Evolutionary conservation across 2,113 vertebrate species (phyloP), one percentile per base, ranked within the genome.

Genomic region (Electrona antarctica): DNA sequence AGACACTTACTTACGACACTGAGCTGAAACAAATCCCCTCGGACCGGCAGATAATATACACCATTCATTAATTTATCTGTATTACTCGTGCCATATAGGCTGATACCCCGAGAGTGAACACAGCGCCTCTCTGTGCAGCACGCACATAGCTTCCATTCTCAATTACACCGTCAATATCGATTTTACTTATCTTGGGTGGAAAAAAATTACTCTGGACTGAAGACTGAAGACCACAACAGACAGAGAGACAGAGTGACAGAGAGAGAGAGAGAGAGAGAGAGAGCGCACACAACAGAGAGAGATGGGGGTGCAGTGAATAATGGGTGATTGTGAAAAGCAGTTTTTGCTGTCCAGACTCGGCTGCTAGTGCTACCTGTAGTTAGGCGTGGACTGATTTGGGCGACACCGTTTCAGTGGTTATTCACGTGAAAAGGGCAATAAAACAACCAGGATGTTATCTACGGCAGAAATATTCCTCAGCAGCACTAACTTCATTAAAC

Each of bases 21-120:
- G 62, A 80, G 46, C 62, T 47, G 51, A 9, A 41, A 84, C 62
- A 83, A 85, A 83, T 83, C 71, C 67, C 63, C 63, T 13, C 74
- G 69, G 79, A 76, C 73, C 71, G 75, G 77, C 54, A 51, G 52
- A 41, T 41, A 41, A 41, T 60, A 45, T 41, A 74, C 60, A 55
- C 29, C 49, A 13, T 74, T 80, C 74, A 50, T 84, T 83, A 71
- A 89, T 77, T 76, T 11, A 79, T 84, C 61, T 57, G 56, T 33
- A 59, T 68, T 57, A 49, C 45, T 33, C 28, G 52, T 56, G 33
- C 33, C 21, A 21, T 21, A 21, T 21, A 21, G 21, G 21, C 21
- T 2, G 21, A 21, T 21, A 21, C 21, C 21, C 21, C 21, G 64
- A 72, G 73, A 57, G 69, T 73, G 48, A 67, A 57, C 69, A 59